Percentiles rank a stretch among this genome's conserved stretches.
These are phyloP conservation scores for Carcinoscorpius rotundicauda DNA, from an alignment of 1,140 invertebrate species.

Conservation along the genomic window DNA sequence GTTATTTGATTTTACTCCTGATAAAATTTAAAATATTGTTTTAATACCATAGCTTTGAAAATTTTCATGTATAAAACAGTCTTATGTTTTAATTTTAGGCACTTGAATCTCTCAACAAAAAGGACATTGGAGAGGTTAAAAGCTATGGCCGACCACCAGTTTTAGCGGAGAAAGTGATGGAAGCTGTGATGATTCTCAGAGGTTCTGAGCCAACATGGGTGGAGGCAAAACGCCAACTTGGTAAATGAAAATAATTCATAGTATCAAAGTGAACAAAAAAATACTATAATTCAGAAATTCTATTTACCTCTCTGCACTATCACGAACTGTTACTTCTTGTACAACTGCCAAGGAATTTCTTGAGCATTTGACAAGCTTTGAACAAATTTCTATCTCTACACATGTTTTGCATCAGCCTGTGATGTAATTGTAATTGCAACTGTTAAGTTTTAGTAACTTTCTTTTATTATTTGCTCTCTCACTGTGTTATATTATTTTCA, in stretches of 20 bases:
- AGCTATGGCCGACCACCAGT: conserved; percentile 67
- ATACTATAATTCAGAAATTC: no score
- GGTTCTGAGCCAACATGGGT: conserved; percentile 65
- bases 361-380: no score
- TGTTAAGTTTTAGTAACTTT: no score
- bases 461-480: no score
- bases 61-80: not conserved
- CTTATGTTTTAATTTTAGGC: conserved; percentile 38
- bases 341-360: no score
- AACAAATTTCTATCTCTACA: no score
- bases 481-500: no score
- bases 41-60: not conserved
- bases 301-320: no score
- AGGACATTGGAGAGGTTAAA: conserved; percentile 75
- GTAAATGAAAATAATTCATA: conserved; percentile 24
- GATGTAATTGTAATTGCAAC: no score
- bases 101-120: conserved; percentile 68
- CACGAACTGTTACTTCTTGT: no score
- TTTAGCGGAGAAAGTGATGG: conserved; percentile 77
- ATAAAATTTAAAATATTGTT: not conserved
- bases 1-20: not conserved
- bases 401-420: no score
- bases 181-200: conserved; percentile 72
- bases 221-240: conserved; percentile 69
- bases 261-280: no score